phyloP scores from a whole-genome alignment of 37 sponge, comb jelly and placozoan genomes.

The Spongilla lacustris region DNA sequence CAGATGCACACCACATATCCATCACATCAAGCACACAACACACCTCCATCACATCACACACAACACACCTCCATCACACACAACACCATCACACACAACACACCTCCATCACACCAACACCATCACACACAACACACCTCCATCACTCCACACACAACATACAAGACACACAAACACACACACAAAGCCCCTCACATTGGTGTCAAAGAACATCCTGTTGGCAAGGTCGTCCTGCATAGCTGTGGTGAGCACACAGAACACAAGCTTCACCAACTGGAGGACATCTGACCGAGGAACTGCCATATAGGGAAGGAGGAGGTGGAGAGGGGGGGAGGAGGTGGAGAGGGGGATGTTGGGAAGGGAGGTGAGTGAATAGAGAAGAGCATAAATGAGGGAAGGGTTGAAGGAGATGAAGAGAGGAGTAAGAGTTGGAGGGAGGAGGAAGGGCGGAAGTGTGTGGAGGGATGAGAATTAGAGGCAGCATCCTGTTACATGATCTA shows the following conservation, averaged over 20 bases:
- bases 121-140: background rate
- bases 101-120: background rate
- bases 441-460: background rate
- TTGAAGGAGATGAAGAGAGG: background rate
- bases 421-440: background rate
- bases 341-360: background rate
- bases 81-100: background rate
- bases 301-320: background rate
- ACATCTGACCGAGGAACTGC: conserved; percentile 63
- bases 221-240: conserved; percentile 91
- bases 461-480: background rate
- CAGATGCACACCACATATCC: too few species aligned
- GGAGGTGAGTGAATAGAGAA: background rate
- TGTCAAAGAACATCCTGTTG: conserved; percentile 81
- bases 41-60: too few species aligned
- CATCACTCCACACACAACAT: too few species aligned
- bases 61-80: conserved; percentile 36
- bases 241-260: conserved; percentile 66
- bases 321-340: background rate
- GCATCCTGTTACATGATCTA: too few species aligned
- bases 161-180: background rate
- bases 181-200: conserved; percentile 50
- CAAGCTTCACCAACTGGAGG: conserved; percentile 67
- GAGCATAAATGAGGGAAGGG: background rate
- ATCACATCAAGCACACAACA: too few species aligned